These are phyloP conservation scores for Lucifuga dentata DNA, from an alignment of 2,113 vertebrate genomes.

Conservation along the genomic window DNA sequence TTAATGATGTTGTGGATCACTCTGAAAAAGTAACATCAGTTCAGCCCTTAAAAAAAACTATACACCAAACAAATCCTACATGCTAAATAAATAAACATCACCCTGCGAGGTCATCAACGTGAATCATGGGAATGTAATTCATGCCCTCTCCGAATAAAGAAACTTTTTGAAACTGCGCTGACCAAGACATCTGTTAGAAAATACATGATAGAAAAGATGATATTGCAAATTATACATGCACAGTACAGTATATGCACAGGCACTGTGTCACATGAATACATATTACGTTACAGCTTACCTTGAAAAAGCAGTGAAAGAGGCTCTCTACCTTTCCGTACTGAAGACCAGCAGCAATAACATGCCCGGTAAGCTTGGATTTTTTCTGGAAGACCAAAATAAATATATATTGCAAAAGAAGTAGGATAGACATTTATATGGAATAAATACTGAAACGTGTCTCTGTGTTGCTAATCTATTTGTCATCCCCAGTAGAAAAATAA, in stretches of 20 bases:
- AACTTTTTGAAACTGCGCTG: constrained; percentile 83
- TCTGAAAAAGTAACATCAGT: constrained; percentile 74
- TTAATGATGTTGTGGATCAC: constrained; percentile 91
- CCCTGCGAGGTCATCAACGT: constrained; percentile 90
- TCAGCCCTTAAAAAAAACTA: background rate
- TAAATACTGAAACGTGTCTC: too few relatives aligned
- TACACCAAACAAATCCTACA: background rate
- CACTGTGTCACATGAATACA: background rate
- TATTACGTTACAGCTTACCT: constrained; percentile 80
- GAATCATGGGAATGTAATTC: constrained; percentile 92
- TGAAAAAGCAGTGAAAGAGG: constrained; percentile 92
- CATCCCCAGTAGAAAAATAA: background rate
- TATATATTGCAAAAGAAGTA: too few relatives aligned
- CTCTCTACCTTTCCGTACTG: constrained; percentile 91
- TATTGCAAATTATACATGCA: background rate
- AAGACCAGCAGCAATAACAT: constrained; percentile 88
- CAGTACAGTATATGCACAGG: background rate
- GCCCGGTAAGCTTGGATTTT: constrained; percentile 84
- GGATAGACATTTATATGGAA: too few relatives aligned
- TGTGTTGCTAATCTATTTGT: too few relatives aligned
- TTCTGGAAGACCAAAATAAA: constrained; percentile 79
- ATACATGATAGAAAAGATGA: constrained; percentile 10
- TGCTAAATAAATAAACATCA: constrained; percentile 54
- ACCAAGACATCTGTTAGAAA: constrained; percentile 84
- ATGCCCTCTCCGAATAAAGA: constrained; percentile 88